Evolutionary conservation across 2,113 vertebrate species (phyloP).

Genomic region (Cyprinus carpio): DNA sequence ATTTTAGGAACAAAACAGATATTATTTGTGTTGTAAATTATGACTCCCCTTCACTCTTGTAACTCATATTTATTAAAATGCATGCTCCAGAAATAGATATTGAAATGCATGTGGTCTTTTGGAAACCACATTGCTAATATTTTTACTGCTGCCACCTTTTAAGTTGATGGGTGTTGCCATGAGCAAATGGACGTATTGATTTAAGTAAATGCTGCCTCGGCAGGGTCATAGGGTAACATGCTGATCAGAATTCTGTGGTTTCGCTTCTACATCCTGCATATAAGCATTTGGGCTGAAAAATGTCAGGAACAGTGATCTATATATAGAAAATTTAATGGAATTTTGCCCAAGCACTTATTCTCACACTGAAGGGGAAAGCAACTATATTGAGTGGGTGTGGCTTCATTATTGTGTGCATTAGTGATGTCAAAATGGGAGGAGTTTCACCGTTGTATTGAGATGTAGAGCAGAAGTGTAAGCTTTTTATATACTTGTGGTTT

Average conservation of each 20-base stretch:
- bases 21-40: not conserved
- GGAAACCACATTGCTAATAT: slow-evolving; percentile 55
- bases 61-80: not conserved
- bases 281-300: slow-evolving; percentile 58
- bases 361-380: not conserved
- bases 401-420: not conserved
- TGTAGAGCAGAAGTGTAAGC: not conserved
- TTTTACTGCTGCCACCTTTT: slow-evolving; percentile 68
- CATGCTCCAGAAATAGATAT: not conserved
- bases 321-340: not conserved
- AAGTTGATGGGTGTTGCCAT: slow-evolving; percentile 74
- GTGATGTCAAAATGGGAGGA: not conserved
- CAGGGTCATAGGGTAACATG: slow-evolving; percentile 70
- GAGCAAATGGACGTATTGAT: slow-evolving; percentile 75
- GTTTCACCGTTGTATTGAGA: not conserved
- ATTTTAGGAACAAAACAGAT: not conserved
- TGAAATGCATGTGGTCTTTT: slow-evolving; percentile 8
- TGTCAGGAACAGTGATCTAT: slow-evolving; percentile 47
- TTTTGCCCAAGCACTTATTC: not conserved
- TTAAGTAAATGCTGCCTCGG: slow-evolving; percentile 68
- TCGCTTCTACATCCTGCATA: slow-evolving; percentile 25
- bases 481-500: not conserved
- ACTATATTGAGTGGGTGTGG: not conserved
- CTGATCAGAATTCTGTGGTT: slow-evolving; percentile 76
- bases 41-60: not conserved